Evolutionary conservation across 2,888 invertebrate species (phyloP).

Genomic region (Drosophila prolongata): DNA sequence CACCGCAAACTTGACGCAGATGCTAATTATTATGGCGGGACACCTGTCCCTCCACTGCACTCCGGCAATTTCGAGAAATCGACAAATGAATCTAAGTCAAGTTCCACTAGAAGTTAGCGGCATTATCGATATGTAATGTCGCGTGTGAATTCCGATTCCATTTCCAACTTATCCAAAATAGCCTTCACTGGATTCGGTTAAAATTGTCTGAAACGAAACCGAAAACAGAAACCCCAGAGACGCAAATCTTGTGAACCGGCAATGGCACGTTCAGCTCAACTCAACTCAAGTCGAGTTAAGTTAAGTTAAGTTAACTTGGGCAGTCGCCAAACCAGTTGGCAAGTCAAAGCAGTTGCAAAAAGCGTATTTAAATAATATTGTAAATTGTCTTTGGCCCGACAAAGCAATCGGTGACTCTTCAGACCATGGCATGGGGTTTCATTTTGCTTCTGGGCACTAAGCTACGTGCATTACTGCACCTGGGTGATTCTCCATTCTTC

Average conservation of each 20-base stretch:
- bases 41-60: slow-evolving; percentile 17
- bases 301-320: slow-evolving; percentile 23
- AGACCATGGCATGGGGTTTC: neutral
- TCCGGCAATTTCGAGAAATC: neutral
- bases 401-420: slow-evolving; percentile 29
- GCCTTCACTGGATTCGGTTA: slow-evolving; percentile 29
- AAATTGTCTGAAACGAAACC: slow-evolving; percentile 26
- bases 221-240: slow-evolving; percentile 18
- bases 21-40: slow-evolving; percentile 38
- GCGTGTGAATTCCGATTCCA: slow-evolving; percentile 23
- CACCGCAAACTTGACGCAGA: slow-evolving; percentile 29
- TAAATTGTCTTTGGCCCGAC: slow-evolving; percentile 39
- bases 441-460: slow-evolving; percentile 18
- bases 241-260: slow-evolving; percentile 19
- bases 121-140: slow-evolving; percentile 10
- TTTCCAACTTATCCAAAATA: slow-evolving; percentile 28
- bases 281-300: slow-evolving; percentile 15
- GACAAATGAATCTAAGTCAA: slow-evolving; percentile 22
- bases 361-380: slow-evolving; percentile 46
- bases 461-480: slow-evolving; percentile 28
- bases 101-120: slow-evolving; percentile 4
- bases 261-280: slow-evolving; percentile 32
- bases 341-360: slow-evolving; percentile 42
- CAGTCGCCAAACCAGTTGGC: slow-evolving; percentile 46
- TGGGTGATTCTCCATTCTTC: slow-evolving; percentile 8